A percentile compares a stretch with the other conserved stretches of the same genome.
Evolutionary conservation across 2,888 invertebrate genomes (phyloP).

Genomic region (Luffia ferchaultella): DNA sequence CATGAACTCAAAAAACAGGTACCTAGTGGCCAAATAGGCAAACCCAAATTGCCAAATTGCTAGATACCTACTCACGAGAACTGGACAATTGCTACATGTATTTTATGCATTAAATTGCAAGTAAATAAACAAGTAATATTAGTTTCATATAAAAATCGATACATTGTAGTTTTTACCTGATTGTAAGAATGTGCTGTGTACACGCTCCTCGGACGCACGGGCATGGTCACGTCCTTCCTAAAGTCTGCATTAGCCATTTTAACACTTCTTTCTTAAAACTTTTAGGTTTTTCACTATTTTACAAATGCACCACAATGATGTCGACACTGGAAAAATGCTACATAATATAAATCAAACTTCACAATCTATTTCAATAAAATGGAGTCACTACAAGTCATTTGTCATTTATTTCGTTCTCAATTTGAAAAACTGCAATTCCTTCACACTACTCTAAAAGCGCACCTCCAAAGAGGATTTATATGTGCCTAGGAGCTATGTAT

Average conservation of each 20-base stretch:
- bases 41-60: too few relatives aligned
- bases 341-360: constrained; percentile 50
- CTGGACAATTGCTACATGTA: too few relatives aligned
- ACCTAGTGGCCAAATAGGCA: too few relatives aligned
- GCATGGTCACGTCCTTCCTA: constrained; percentile 53
- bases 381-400: constrained; percentile 29
- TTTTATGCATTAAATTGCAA: too few relatives aligned
- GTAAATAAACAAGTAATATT: too few relatives aligned
- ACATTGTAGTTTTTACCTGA: constrained; percentile 46
- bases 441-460: not conserved
- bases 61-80: too few relatives aligned
- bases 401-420: constrained; percentile 29
- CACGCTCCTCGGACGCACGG: constrained; percentile 71
- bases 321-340: constrained; percentile 45
- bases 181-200: constrained; percentile 73
- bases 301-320: constrained; percentile 49
- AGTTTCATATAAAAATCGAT: too few relatives aligned
- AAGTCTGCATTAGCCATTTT: constrained; percentile 59
- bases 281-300: constrained; percentile 43
- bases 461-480: not conserved
- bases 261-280: constrained; percentile 45
- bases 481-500: too few relatives aligned
- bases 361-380: constrained; percentile 26
- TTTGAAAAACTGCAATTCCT: not conserved
- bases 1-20: too few relatives aligned